Evolutionary conservation across 2,113 vertebrate genomes (phyloP).

Genomic region (Halichoeres trimaculatus): DNA sequence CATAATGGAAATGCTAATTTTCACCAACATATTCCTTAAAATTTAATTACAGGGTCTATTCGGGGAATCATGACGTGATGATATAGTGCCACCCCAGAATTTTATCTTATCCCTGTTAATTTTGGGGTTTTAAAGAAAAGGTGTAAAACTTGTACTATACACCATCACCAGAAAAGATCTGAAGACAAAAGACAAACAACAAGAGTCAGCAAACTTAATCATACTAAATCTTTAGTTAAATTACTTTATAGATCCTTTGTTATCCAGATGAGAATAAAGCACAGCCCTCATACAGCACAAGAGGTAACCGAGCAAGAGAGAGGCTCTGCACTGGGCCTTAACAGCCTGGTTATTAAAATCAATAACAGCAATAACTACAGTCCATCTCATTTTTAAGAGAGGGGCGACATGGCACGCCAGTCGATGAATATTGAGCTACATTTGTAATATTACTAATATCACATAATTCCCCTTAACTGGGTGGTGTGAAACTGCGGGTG

Average conservation of each 20-base stretch:
- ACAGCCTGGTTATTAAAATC: conserved; percentile 82
- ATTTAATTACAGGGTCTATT: too few relatives aligned
- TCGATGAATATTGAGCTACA: conserved; percentile 81
- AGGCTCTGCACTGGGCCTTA: conserved; percentile 52
- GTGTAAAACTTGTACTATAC: background rate
- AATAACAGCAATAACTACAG: conserved; percentile 83
- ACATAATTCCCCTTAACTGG: conserved; percentile 72
- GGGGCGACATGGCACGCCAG: conserved; percentile 48
- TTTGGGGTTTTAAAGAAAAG: background rate
- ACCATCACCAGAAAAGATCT: background rate
- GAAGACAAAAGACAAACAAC: background rate
- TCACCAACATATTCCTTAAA: too few relatives aligned
- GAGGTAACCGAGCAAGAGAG: conserved; percentile 32
- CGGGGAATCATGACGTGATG: too few relatives aligned
- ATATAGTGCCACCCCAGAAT: too few relatives aligned
- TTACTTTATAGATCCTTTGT: conserved; percentile 65
- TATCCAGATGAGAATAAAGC: conserved; percentile 38
- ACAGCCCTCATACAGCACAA: conserved; percentile 4
- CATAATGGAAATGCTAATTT: too few relatives aligned
- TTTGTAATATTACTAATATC: conserved; percentile 80
- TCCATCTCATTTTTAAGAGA: conserved; percentile 75
- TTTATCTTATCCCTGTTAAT: too few relatives aligned
- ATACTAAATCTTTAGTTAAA: conserved; percentile 62
- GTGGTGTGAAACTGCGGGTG: conserved; percentile 34
- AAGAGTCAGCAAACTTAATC: conserved; percentile 53